A percentile compares a stretch with the other conserved stretches of the same genome.
These are phyloP conservation scores for Cydia fagiglandana DNA, from an alignment of 1,140 invertebrate species.

Conservation along the genomic window DNA sequence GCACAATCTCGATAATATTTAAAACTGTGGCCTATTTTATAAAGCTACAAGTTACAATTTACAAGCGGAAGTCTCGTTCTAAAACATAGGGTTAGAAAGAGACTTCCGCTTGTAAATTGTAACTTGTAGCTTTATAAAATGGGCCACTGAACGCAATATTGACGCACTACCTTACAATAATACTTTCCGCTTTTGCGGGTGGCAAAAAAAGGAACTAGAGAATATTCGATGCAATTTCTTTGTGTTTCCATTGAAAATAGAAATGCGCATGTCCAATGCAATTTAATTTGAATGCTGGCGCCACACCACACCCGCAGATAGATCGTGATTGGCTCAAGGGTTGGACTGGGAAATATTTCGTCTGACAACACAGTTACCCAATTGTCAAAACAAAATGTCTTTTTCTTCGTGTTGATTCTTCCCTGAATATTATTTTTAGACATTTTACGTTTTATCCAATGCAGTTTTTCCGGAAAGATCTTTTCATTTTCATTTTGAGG, in stretches of 20 bases:
- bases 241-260: constrained; percentile 15
- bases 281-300: constrained; percentile 26
- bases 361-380: neutral
- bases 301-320: constrained; percentile 5
- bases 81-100: no score
- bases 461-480: neutral
- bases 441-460: constrained; percentile 39
- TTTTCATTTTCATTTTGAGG: neutral
- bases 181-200: neutral
- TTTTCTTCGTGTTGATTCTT: constrained; percentile 37
- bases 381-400: constrained; percentile 43
- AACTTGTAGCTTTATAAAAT: no score
- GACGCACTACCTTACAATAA: neutral
- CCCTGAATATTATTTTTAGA: constrained; percentile 55
- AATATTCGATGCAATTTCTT: constrained; percentile 20
- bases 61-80: no score
- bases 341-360: neutral
- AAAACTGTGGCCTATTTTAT: no score
- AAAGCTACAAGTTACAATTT: no score
- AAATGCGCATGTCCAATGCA: constrained; percentile 21
- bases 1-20: no score
- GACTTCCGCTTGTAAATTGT: no score
- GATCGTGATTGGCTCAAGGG: neutral
- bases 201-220: constrained; percentile 21
- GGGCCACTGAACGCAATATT: neutral